A percentile compares a stretch with the other conserved stretches of the same genome.
Evolutionary conservation across 2,797 vertebrate genomes (phyloP).

Genomic region (Gallinago stenura): DNA sequence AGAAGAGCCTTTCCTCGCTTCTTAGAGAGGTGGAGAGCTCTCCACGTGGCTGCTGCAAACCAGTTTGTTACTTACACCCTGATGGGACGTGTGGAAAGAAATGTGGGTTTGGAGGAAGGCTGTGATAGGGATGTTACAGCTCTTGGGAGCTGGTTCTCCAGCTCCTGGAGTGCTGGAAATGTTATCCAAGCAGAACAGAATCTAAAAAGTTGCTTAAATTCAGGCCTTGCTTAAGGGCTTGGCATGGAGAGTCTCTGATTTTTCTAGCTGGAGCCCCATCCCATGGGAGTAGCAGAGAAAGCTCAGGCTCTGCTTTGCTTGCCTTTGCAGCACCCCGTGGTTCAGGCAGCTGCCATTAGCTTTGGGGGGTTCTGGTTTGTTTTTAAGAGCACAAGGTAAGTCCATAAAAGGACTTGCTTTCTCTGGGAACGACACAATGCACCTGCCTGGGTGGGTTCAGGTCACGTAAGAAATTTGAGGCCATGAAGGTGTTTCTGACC

Average conservation of each 20-base stretch:
- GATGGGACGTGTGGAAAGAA: background rate
- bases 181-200: background rate
- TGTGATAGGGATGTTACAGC: background rate
- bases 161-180: background rate
- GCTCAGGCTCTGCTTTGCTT: background rate
- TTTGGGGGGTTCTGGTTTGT: background rate
- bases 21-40: background rate
- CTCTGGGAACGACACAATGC: accelerated
- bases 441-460: background rate
- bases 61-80: background rate
- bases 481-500: background rate
- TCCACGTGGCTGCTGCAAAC: accelerated
- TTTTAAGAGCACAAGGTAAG: background rate
- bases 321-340: accelerated
- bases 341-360: background rate
- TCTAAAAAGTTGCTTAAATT: background rate
- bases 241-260: background rate
- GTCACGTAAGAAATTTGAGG: background rate
- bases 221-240: background rate
- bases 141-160: accelerated
- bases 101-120: background rate
- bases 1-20: background rate
- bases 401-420: background rate
- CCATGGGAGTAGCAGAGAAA: accelerated
- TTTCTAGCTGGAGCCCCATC: background rate